A percentile compares a stretch with the other conserved stretches of the same genome.
phyloP scores from a whole-genome alignment of 2,113 vertebrate species.

The Cathartes aura region DNA sequence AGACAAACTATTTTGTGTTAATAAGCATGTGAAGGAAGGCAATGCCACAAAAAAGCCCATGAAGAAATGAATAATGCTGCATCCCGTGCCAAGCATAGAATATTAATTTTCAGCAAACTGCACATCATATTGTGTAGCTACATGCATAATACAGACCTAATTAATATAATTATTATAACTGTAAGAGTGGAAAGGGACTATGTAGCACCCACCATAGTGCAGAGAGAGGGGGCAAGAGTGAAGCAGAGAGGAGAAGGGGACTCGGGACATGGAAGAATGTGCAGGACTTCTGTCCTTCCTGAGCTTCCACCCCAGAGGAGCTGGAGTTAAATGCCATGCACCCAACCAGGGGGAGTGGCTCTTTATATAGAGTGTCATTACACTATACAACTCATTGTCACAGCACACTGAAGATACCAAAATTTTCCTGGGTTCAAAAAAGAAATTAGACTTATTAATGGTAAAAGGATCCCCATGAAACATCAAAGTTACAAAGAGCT shows the following conservation, averaged over 20 bases:
- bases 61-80: constrained; percentile 6
- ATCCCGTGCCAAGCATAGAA: not conserved
- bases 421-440: not conserved
- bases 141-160: not conserved
- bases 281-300: not conserved
- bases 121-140: not conserved
- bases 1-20: not conserved
- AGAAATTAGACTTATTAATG: not conserved
- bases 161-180: not conserved
- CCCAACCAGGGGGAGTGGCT: not conserved
- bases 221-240: not conserved
- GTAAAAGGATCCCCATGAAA: not conserved
- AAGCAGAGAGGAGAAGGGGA: not conserved
- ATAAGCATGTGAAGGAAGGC: not conserved
- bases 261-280: accelerated
- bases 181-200: not conserved
- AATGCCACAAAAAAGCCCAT: not conserved
- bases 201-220: not conserved
- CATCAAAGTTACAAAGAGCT: not conserved
- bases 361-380: not conserved
- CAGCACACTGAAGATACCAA: not conserved
- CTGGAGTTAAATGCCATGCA: not conserved
- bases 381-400: not conserved
- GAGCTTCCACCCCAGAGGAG: not conserved
- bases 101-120: not conserved